A percentile compares a stretch with the other conserved stretches of the same genome.
These are phyloP conservation scores for Neofelis nebulosa DNA, from an alignment of 2,113 vertebrate genomes.

Conservation along the genomic window DNA sequence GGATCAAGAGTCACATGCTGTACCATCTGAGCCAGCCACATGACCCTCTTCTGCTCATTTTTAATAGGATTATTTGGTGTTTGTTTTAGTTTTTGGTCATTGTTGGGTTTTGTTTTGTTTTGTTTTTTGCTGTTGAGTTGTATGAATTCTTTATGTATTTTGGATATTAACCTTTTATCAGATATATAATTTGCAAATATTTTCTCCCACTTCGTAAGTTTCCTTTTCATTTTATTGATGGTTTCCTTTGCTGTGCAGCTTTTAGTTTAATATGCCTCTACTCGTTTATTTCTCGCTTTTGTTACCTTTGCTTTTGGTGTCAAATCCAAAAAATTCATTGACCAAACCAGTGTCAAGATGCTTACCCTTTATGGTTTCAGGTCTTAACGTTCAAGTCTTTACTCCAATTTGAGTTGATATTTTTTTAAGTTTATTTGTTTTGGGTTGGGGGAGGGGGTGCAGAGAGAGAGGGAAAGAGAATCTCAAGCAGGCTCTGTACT, in stretches of 20 bases:
- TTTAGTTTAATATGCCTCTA: background rate
- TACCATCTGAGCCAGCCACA: background rate
- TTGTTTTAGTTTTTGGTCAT: background rate
- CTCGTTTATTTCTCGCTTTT: background rate
- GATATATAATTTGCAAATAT: background rate
- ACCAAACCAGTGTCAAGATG: no score
- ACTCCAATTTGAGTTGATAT: no score
- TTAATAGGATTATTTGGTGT: background rate
- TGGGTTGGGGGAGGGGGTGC: no score
- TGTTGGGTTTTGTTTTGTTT: background rate
- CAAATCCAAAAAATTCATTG: no score
- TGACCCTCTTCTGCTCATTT: background rate
- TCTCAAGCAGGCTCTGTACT: no score
- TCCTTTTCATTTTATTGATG: background rate
- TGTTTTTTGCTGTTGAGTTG: background rate
- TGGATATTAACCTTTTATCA: background rate
- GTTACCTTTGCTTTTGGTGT: background rate
- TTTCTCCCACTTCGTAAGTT: background rate
- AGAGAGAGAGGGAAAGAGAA: no score
- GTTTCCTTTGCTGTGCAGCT: background rate
- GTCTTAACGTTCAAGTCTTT: no score
- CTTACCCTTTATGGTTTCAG: no score
- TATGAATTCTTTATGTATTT: background rate
- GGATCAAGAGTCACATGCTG: background rate
- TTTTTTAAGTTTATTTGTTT: no score